These are phyloP conservation scores for Drosophila subquinaria DNA, from an alignment of 2,888 invertebrate species.

Conservation along the genomic window DNA sequence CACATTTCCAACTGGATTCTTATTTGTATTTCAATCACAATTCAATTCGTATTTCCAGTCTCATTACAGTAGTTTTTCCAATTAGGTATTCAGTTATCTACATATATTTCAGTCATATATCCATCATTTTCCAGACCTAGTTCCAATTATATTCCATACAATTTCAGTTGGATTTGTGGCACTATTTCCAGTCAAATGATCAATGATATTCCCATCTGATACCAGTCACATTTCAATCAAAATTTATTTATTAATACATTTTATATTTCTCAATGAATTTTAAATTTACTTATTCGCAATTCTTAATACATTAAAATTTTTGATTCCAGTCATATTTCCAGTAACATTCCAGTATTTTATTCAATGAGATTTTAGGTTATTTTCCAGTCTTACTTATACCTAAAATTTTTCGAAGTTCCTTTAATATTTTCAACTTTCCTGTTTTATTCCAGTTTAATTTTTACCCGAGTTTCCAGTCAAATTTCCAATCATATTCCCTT, in stretches of 20 bases:
- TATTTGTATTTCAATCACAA: background rate
- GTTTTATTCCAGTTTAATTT: too few relatives aligned
- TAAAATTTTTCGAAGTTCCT: too few relatives aligned
- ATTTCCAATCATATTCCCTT: background rate
- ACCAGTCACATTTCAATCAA: background rate
- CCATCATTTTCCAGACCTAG: background rate
- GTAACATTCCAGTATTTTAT: background rate
- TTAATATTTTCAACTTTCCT: too few relatives aligned
- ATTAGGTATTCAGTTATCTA: background rate
- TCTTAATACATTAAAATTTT: too few relatives aligned
- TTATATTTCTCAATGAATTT: too few relatives aligned
- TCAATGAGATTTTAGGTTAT: background rate
- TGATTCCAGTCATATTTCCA: background rate
- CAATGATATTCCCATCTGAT: background rate
- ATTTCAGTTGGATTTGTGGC: too few relatives aligned
- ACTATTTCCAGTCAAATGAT: background rate
- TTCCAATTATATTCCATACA: background rate
- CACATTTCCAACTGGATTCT: too few relatives aligned
- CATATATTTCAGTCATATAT: background rate
- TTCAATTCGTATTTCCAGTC: background rate
- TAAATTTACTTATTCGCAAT: too few relatives aligned
- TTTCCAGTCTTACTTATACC: too few relatives aligned
- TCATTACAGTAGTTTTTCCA: background rate
- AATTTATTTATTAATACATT: too few relatives aligned
- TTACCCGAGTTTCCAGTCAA: background rate